Evolutionary conservation across 2,113 vertebrate species (phyloP).

Genomic region (Myiagra hebetior): DNA sequence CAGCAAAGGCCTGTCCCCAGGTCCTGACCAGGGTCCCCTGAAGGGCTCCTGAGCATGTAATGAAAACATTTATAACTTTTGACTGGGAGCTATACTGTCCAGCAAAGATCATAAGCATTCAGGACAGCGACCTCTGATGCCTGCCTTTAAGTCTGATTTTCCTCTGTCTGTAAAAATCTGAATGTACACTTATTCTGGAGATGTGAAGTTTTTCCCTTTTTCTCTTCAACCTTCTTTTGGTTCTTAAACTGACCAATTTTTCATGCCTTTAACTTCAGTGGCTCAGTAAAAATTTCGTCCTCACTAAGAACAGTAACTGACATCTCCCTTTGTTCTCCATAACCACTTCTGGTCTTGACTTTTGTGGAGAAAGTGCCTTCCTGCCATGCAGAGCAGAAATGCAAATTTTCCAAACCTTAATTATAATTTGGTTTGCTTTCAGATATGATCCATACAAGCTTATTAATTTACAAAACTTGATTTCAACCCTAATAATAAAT

Average conservation of each 20-base stretch:
- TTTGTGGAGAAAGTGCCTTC: background rate
- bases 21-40: background rate
- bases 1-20: rapidly evolving
- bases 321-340: background rate
- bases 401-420: background rate
- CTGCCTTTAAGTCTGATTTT: background rate
- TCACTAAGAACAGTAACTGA: background rate
- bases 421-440: background rate
- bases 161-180: background rate
- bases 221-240: background rate
- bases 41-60: background rate
- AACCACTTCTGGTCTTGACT: background rate
- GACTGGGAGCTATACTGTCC: background rate
- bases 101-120: background rate
- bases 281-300: background rate
- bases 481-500: background rate
- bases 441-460: background rate
- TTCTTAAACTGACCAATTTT: background rate
- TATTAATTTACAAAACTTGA: background rate
- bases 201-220: background rate
- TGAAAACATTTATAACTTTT: background rate
- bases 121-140: rapidly evolving
- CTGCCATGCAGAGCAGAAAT: background rate
- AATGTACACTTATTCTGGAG: background rate
- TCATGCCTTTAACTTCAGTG: background rate